A percentile compares a stretch with the other conserved stretches of the same genome.
Evolutionary conservation across 1,140 invertebrate genomes (phyloP).

Genomic region (Bombus superbus): DNA sequence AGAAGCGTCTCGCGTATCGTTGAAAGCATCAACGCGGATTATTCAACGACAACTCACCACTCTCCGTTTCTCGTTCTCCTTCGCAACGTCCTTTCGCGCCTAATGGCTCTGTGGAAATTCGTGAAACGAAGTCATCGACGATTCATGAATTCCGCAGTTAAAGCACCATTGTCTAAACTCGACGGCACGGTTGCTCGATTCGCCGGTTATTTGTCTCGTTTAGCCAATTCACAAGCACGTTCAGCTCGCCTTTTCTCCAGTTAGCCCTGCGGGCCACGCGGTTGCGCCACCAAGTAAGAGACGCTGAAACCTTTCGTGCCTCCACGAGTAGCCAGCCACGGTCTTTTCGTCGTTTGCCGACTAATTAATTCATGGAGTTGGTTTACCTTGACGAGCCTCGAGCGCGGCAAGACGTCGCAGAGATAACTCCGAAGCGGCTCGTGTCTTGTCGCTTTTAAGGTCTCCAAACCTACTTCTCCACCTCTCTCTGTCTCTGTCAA

Average conservation of each 20-base stretch:
- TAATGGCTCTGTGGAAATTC: constrained; percentile 2
- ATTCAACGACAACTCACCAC: not conserved
- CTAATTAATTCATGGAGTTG: constrained; percentile 73
- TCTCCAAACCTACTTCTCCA: constrained; percentile 36
- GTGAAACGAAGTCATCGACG: not conserved
- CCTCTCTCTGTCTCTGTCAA: constrained; percentile 9
- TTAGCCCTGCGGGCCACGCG: not conserved
- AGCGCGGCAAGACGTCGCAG: constrained; percentile 53
- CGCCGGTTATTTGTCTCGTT: constrained; percentile 17
- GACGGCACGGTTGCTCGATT: not conserved
- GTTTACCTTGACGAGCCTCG: constrained; percentile 61
- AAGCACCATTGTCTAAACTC: constrained; percentile 2
- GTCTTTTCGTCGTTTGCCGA: constrained; percentile 60
- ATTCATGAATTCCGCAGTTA: constrained; percentile 29
- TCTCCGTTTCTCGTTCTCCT: not conserved
- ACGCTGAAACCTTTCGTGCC: constrained; percentile 44
- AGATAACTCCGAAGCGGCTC: constrained; percentile 56
- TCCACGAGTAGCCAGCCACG: constrained; percentile 38
- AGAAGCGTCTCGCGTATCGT: not conserved
- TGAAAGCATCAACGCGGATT: not conserved
- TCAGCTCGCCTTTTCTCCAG: not conserved
- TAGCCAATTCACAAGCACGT: constrained; percentile 12
- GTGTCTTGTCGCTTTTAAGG: constrained; percentile 60
- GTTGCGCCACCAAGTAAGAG: not conserved
- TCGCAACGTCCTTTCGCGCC: not conserved